Conservation (phyloP, 2,888 invertebrate genomes). For the Cyaniris semiargus region DNA sequence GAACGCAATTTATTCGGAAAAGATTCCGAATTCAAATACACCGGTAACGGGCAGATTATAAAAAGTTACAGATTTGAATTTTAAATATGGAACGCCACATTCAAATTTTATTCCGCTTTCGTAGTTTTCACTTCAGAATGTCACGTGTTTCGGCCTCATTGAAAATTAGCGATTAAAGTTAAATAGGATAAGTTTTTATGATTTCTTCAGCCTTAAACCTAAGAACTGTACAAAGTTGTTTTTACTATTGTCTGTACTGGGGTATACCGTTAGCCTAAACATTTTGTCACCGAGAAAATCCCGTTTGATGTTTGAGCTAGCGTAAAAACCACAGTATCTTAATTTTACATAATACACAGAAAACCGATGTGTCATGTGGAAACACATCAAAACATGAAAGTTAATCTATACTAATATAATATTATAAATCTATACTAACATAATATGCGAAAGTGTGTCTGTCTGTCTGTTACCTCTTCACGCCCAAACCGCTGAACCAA, state of each 20-base stretch:
- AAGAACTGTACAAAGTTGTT: not conserved
- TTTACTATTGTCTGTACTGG: not conserved
- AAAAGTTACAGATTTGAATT: slow-evolving; percentile 48
- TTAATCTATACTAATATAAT: not conserved
- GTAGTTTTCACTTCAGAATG: slow-evolving; percentile 28
- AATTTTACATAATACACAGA: not conserved
- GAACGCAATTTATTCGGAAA: slow-evolving; percentile 36
- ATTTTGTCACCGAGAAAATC: not conserved
- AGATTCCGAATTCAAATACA: slow-evolving; percentile 52
- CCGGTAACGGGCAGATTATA: slow-evolving; percentile 43
- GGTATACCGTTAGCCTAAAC: not conserved
- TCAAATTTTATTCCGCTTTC: slow-evolving; percentile 45
- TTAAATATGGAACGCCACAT: slow-evolving; percentile 48
- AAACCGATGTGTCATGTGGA: slow-evolving; percentile 13
- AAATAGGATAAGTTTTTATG: not conserved
- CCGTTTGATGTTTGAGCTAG: not conserved
- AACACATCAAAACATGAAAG: not conserved
- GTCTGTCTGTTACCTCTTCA: not conserved
- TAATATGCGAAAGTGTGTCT: not conserved
- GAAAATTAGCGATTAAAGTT: not conserved
- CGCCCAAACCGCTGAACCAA: not conserved
- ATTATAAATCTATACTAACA: too few species aligned
- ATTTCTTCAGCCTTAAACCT: not conserved
- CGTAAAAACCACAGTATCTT: not conserved
- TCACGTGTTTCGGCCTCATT: not conserved